Evolutionary conservation across 2,113 vertebrate species (phyloP), one percentile per base, ranked within the genome.

Genomic region (Struthio camelus): DNA sequence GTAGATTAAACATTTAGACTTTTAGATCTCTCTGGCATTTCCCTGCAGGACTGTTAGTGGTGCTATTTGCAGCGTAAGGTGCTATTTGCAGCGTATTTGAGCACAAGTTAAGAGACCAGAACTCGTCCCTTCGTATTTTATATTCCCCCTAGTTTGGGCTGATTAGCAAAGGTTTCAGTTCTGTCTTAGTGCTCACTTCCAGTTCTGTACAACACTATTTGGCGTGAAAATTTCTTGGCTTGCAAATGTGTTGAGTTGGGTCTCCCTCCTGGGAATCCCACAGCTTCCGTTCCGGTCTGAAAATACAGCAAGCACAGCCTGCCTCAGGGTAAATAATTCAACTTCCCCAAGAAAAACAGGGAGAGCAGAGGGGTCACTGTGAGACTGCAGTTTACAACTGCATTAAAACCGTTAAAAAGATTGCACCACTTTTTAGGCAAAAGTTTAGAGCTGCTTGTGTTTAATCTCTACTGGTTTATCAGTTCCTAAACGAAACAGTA

Each of bases 161-260:
- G 87, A 94, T 89, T 89, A 95, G 70, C 84, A 95, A 54, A 94
- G 58, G 66, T 73, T 87, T 94, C 85, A 64, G 50, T 93, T 94
- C 91, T 89, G 4, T 83, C 67, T 89, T 80, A 73, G 67, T 51
- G 77, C 12, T 94, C 82, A 69, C 93, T 82, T 85, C 70, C 73
- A 91, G 44, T 44, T 93, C 94, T 91, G 67, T 83, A 50, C 91
- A 94, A 85, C 54, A 87, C 91, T 87, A 62, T 95, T 94, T 95
- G 89, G 58, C 81, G 87, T 97, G 40, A 93, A 48, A 17, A 64
- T 46, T 85, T 87, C 51, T 93, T 96, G 24, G 44, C 82, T 78
- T 80, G 59, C 66, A 87, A 89, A 14, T 4, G 1, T 27, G 23
- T 42, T 1, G 4, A 94, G 36, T 73, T 91, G 65, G 70, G 59